Evolutionary conservation across 2,113 vertebrate genomes (phyloP).

Genomic region (Scytalopus superciliaris): DNA sequence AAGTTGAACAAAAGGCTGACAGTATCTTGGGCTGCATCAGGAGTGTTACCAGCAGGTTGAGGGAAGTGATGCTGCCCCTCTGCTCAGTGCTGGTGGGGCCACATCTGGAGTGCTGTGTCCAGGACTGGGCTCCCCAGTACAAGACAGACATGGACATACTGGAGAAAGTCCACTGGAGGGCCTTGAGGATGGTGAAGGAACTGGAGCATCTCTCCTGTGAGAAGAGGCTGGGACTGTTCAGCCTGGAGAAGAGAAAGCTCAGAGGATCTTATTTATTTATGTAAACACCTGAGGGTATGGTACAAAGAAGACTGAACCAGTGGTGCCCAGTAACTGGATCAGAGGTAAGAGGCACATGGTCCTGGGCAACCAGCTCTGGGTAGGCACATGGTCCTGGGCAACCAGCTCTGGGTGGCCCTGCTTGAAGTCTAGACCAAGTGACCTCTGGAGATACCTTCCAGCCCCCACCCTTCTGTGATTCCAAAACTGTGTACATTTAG

Average conservation of each 20-base stretch:
- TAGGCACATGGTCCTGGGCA: not conserved
- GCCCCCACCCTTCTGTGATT: not conserved
- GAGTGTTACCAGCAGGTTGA: not conserved
- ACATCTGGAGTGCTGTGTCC: not conserved
- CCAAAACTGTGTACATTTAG: not conserved
- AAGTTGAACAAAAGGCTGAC: not conserved
- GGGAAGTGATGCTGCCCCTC: not conserved
- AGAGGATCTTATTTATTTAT: accelerated
- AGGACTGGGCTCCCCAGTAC: not conserved
- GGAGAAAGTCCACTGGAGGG: not conserved
- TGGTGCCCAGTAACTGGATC: not conserved
- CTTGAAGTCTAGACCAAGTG: not conserved
- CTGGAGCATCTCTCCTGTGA: not conserved
- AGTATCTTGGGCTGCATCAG: not conserved
- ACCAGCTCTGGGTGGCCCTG: not conserved
- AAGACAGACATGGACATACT: not conserved
- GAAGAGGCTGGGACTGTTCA: not conserved
- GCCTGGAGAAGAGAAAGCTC: not conserved
- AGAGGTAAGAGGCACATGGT: not conserved
- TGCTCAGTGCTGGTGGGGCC: not conserved
- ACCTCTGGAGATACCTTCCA: not conserved
- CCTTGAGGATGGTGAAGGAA: not conserved
- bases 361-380: no score
- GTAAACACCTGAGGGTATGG: not conserved
- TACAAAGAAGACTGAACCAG: not conserved